These are phyloP conservation scores for Drosophila fuyamai DNA, from an alignment of 1,140 invertebrate genomes.

Conservation along the genomic window DNA sequence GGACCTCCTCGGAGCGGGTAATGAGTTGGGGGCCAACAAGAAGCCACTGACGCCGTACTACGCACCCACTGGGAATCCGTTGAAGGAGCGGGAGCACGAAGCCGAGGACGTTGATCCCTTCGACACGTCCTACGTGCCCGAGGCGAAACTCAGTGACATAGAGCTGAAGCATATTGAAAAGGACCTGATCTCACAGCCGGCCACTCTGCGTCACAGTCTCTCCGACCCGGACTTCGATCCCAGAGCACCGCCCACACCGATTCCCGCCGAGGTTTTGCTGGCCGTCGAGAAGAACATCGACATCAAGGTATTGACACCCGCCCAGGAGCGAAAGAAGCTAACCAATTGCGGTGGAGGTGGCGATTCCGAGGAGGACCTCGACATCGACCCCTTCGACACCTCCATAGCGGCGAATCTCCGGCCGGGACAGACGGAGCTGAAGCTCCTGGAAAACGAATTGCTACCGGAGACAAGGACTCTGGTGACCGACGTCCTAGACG, in stretches of 20 bases:
- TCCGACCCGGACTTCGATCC: slow-evolving; percentile 87
- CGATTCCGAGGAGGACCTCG: slow-evolving; percentile 82
- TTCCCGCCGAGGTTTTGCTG: slow-evolving; percentile 85
- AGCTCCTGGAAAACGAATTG: slow-evolving; percentile 86
- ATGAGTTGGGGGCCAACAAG: slow-evolving; percentile 86
- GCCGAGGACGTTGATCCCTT: slow-evolving; percentile 88
- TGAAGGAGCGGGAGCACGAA: slow-evolving; percentile 86
- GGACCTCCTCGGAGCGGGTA: slow-evolving; percentile 77
- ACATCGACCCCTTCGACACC: slow-evolving; percentile 92
- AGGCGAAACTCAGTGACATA: slow-evolving; percentile 89
- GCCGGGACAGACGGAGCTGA: slow-evolving; percentile 91
- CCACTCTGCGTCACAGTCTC: slow-evolving; percentile 80
- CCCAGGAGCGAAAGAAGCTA: slow-evolving; percentile 77
- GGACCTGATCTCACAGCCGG: slow-evolving; percentile 85
- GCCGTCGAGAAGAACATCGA: slow-evolving; percentile 88
- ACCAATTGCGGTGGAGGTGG: slow-evolving; percentile 13
- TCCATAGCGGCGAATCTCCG: slow-evolving; percentile 90
- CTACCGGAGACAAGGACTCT: slow-evolving; percentile 67
- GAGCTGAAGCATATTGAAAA: slow-evolving; percentile 91
- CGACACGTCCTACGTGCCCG: slow-evolving; percentile 91
- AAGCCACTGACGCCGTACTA: slow-evolving; percentile 93
- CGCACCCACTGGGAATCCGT: slow-evolving; percentile 85
- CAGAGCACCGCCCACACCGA: slow-evolving; percentile 85
- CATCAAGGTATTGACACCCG: slow-evolving; percentile 89
- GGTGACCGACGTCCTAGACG: slow-evolving; percentile 76